These are phyloP conservation scores for Thymelicus lineola DNA, from an alignment of 2,888 invertebrate genomes.

Conservation along the genomic window DNA sequence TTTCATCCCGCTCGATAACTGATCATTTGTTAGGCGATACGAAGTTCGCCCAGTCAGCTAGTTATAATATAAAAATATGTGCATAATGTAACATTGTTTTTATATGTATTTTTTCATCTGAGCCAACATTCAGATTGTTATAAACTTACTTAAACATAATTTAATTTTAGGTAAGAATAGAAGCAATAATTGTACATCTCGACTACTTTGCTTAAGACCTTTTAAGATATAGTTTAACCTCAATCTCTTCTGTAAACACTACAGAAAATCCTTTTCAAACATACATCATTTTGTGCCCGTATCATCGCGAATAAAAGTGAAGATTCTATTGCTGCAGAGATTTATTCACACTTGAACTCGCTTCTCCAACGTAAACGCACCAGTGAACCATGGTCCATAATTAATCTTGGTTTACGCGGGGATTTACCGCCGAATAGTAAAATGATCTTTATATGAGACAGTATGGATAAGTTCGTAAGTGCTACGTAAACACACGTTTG, in stretches of 20 bases:
- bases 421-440: conserved; percentile 9
- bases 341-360: neutral
- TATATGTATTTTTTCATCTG: too few species aligned
- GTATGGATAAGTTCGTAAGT: neutral
- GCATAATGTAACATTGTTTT: too few species aligned
- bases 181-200: too few species aligned
- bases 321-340: neutral
- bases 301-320: too few species aligned
- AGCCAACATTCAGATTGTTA: too few species aligned
- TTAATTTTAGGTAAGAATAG: too few species aligned
- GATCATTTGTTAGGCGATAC: too few species aligned
- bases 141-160: too few species aligned
- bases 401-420: conserved; percentile 16
- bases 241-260: neutral
- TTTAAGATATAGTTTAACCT: neutral
- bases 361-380: neutral
- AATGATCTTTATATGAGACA: conserved; percentile 1
- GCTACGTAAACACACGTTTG: conserved; percentile 5
- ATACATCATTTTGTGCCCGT: conserved; percentile 1
- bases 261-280: conserved; percentile 1
- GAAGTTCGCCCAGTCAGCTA: too few species aligned
- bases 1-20: too few species aligned
- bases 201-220: too few species aligned
- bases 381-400: conserved; percentile 10
- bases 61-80: too few species aligned